Evolutionary conservation across 2,888 invertebrate species (phyloP).

Genomic region (Minunthozetes semirufus): DNA sequence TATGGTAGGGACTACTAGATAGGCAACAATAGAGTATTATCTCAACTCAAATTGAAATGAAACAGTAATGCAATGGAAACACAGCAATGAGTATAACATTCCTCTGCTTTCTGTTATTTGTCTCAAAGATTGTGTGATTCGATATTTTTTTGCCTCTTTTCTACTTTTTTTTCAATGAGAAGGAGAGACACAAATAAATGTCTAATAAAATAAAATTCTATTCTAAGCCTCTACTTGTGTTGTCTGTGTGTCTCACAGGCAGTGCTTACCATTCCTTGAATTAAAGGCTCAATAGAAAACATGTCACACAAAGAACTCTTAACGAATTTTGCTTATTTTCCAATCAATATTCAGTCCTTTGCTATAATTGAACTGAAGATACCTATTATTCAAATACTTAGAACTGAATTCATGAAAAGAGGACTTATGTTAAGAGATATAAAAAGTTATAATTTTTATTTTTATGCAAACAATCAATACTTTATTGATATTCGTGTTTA

Average conservation of each 20-base stretch:
- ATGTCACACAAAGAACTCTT: conserved; percentile 26
- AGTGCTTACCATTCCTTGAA: background rate
- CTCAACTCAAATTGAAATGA: background rate
- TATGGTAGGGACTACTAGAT: no score
- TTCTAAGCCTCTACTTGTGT: background rate
- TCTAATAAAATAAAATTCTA: conserved; percentile 10
- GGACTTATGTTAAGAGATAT: background rate
- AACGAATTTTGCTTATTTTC: background rate
- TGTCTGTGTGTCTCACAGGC: background rate
- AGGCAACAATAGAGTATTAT: conserved; percentile 15
- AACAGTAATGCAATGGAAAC: background rate
- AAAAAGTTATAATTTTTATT: background rate
- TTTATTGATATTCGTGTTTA: background rate
- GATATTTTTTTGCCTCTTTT: background rate
- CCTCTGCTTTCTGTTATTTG: background rate
- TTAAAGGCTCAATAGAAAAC: conserved; percentile 13
- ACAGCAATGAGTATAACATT: background rate
- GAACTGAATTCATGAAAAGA: background rate
- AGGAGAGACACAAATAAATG: conserved; percentile 13
- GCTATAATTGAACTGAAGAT: background rate
- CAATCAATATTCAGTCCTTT: conserved; percentile 18
- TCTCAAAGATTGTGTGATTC: conserved; percentile 13
- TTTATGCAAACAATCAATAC: conserved; percentile 26
- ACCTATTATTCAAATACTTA: conserved; percentile 13
- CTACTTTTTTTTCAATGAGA: background rate